Percentiles rank a stretch among this genome's conserved stretches.
phyloP scores from a whole-genome alignment of 2,113 vertebrate genomes.

The Bambusicola thoracicus region DNA sequence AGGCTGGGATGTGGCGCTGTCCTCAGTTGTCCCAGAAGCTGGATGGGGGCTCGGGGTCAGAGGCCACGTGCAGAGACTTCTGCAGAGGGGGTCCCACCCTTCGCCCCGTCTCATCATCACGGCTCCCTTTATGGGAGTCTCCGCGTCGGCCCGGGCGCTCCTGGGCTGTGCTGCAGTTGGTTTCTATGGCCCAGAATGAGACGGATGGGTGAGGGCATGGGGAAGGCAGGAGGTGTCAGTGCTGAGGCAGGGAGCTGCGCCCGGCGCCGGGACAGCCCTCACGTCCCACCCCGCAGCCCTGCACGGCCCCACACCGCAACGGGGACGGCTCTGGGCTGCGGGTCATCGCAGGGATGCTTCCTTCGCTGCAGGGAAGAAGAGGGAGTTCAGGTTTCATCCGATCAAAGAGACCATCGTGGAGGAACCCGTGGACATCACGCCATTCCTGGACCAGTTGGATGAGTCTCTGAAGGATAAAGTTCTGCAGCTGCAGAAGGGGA shows the following conservation, averaged over 20 bases:
- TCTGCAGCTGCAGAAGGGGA: slow-evolving; percentile 92
- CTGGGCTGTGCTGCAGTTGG: background rate
- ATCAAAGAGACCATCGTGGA: slow-evolving; percentile 93
- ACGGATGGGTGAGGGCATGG: background rate
- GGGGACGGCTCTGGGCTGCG: too few relatives aligned
- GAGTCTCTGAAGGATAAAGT: slow-evolving; percentile 94
- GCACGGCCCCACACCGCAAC: rapidly evolving
- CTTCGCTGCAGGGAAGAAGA: slow-evolving; percentile 86
- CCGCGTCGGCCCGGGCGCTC: background rate
- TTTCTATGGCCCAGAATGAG: background rate
- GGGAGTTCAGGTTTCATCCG: slow-evolving; percentile 94
- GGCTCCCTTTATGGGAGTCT: background rate
- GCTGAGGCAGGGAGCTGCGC: background rate
- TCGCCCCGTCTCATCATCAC: background rate
- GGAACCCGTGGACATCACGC: slow-evolving; percentile 94
- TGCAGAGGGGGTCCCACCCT: background rate
- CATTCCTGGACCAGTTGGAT: slow-evolving; percentile 93
- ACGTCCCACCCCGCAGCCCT: background rate
- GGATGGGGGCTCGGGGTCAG: rapidly evolving
- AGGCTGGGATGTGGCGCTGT: too few relatives aligned
- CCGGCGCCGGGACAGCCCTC: rapidly evolving
- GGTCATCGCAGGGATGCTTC: rapidly evolving
- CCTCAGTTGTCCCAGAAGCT: rapidly evolving
- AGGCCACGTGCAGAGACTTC: background rate
- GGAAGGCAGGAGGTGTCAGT: background rate